These are phyloP conservation scores for Drepana arcuata DNA, from an alignment of 1,140 invertebrate genomes.

Conservation along the genomic window DNA sequence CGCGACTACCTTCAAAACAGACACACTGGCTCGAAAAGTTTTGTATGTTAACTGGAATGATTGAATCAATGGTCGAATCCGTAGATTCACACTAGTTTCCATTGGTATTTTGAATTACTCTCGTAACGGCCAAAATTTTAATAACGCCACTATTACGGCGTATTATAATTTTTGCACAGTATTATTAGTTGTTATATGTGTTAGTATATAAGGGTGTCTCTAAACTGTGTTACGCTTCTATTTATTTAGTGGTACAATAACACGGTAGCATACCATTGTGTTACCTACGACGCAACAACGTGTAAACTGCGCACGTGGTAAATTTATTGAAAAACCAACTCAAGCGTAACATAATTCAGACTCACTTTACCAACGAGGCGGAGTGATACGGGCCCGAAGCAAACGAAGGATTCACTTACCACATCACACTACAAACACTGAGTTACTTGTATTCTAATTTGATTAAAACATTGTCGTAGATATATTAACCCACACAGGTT, in stretches of 20 bases:
- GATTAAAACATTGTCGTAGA: slow-evolving; percentile 17
- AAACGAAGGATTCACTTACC: background rate
- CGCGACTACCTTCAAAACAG: too few species aligned
- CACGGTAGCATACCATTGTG: too few species aligned
- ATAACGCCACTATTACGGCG: slow-evolving; percentile 36
- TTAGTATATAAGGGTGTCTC: too few species aligned
- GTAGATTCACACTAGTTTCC: too few species aligned
- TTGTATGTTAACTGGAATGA: too few species aligned
- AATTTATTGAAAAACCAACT: slow-evolving; percentile 5
- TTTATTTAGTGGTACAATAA: background rate
- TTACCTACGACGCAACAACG: too few species aligned
- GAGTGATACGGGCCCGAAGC: slow-evolving; percentile 21
- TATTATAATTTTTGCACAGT: slow-evolving; percentile 60
- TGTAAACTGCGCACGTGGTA: slow-evolving; percentile 5
- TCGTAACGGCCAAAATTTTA: slow-evolving; percentile 63
- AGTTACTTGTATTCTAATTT: slow-evolving; percentile 7
- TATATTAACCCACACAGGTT: slow-evolving; percentile 44
- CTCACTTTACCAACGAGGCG: slow-evolving; percentile 11
- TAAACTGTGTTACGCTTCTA: too few species aligned
- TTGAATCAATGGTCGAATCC: too few species aligned
- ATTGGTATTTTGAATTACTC: slow-evolving; percentile 48
- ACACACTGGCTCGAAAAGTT: too few species aligned
- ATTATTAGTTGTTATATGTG: slow-evolving; percentile 52
- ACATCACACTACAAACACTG: background rate
- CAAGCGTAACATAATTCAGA: too few species aligned